These are phyloP conservation scores for Esox niger DNA, from an alignment of 2,113 vertebrate genomes.

Conservation along the genomic window DNA sequence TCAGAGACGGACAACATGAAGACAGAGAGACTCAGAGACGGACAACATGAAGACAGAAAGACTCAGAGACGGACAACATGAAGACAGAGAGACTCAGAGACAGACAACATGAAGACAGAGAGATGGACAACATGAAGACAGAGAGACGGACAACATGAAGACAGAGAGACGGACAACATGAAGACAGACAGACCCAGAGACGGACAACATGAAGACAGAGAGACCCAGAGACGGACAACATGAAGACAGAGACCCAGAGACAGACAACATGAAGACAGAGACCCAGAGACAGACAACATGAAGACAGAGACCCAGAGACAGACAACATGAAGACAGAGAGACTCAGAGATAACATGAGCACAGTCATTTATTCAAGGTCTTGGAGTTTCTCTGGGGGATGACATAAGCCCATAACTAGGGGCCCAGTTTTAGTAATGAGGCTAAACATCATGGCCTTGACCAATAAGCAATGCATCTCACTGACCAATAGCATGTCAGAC, in stretches of 20 bases:
- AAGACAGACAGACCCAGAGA: background rate
- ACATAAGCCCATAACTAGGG: no score
- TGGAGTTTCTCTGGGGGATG: no score
- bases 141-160: background rate
- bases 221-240: background rate
- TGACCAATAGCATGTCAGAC: no score
- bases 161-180: background rate
- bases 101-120: background rate
- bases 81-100: background rate
- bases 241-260: background rate
- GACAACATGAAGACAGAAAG: background rate
- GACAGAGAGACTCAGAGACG: background rate
- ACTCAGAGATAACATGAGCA: background rate
- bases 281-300: background rate
- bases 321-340: background rate
- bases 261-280: no score
- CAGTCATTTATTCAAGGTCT: no score
- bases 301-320: background rate
- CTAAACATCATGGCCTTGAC: no score
- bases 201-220: background rate
- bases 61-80: background rate
- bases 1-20: background rate
- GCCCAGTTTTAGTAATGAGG: no score
- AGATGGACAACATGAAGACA: background rate
- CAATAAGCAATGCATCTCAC: background rate